Evolutionary conservation across 2,113 vertebrate species (phyloP).

Genomic region (Platichthys flesus): DNA sequence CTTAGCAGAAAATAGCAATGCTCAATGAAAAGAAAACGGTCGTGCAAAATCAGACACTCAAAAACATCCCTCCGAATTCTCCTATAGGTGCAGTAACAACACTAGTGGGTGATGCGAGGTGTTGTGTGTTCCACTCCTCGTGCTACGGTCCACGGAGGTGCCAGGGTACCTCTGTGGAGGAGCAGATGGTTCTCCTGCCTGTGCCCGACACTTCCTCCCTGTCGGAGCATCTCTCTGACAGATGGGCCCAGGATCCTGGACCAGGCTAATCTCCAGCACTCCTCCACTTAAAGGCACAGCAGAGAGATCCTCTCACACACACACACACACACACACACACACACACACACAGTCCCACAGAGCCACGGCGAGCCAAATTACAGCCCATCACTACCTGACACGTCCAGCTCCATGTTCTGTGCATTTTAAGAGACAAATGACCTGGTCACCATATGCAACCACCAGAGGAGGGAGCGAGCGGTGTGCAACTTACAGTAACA

Average conservation of each 20-base stretch:
- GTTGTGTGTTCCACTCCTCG: conserved; percentile 51
- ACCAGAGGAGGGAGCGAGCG: not conserved
- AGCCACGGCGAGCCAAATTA: conserved; percentile 37
- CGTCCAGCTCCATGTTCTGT: conserved; percentile 4
- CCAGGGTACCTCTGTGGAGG: conserved; percentile 65
- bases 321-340: conserved; percentile 14
- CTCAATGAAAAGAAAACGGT: not conserved
- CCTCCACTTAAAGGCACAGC: conserved; percentile 82
- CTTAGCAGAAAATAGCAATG: too few relatives aligned
- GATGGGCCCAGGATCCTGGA: conserved; percentile 82
- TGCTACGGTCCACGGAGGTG: conserved; percentile 51
- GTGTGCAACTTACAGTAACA: conserved; percentile 28
- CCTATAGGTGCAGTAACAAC: conserved; percentile 17
- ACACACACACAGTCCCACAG: conserved; percentile 30
- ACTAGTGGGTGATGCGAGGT: conserved; percentile 21
- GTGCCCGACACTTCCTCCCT: conserved; percentile 77
- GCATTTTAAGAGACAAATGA: not conserved
- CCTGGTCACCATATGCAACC: not conserved
- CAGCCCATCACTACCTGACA: conserved; percentile 38
- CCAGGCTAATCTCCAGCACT: conserved; percentile 81
- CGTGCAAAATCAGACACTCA: not conserved
- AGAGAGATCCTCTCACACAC: not conserved
- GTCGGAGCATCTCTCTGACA: conserved; percentile 82
- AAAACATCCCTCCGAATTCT: not conserved
- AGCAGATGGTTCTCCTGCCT: conserved; percentile 82